A percentile compares a stretch with the other conserved stretches of the same genome.
Evolutionary conservation across 2,113 vertebrate genomes (phyloP).

Genomic region (Apaloderma vittatum): DNA sequence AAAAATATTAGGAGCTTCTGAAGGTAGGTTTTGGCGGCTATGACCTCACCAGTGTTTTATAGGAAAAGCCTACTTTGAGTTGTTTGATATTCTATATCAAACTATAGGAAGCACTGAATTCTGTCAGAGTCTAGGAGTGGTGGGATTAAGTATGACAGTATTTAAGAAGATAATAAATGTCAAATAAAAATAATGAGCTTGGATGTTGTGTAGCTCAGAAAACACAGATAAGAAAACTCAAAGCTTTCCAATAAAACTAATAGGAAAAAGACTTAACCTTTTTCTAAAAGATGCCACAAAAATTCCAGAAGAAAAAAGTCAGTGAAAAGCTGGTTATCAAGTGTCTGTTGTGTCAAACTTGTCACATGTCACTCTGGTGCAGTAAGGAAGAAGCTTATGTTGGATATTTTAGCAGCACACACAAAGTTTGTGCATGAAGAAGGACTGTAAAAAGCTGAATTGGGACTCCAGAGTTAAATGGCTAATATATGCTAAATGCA

Average conservation of each 20-base stretch:
- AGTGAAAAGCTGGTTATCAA: background rate
- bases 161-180: slow-evolving; percentile 18
- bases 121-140: background rate
- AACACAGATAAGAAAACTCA: background rate
- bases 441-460: background rate
- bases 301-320: background rate
- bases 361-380: background rate
- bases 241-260: background rate
- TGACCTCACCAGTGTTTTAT: background rate
- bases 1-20: background rate
- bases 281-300: background rate
- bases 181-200: background rate
- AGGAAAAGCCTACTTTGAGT: background rate
- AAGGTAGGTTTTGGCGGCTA: background rate
- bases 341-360: background rate
- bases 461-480: background rate
- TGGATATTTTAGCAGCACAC: background rate
- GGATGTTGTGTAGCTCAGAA: background rate
- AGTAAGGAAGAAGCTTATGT: background rate
- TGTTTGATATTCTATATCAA: background rate
- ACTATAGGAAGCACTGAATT: background rate
- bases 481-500: background rate
- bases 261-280: background rate
- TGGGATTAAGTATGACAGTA: background rate
- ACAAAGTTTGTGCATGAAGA: background rate